Conservation (phyloP, 2,113 vertebrate species). For the Lontra canadensis region DNA sequence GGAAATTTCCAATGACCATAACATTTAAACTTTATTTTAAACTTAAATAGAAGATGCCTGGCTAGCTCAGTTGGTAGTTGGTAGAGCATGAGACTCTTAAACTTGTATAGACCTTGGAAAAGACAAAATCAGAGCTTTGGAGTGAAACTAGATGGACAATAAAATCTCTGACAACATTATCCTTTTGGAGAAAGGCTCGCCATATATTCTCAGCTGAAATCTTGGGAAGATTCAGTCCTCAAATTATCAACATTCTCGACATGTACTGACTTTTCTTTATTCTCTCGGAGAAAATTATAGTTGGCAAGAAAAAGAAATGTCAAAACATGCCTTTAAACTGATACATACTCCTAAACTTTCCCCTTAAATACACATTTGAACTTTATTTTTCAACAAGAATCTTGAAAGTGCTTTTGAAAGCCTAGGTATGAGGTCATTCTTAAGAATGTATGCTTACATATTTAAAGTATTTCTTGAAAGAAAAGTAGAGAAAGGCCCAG, state of each 20-base stretch:
- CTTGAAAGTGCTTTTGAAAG: conserved; percentile 47
- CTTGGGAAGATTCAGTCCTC: not conserved
- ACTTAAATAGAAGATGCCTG: conserved; percentile 48
- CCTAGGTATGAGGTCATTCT: not conserved
- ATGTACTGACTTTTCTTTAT: not conserved
- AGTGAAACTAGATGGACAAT: not conserved
- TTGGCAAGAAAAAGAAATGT: conserved; percentile 41
- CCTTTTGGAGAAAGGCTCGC: not conserved
- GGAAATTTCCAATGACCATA: not conserved
- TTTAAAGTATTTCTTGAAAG: conserved; percentile 2
- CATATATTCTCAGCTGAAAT: not conserved
- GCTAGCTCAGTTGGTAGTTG: conserved; percentile 86
- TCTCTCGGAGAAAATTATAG: conserved; percentile 35
- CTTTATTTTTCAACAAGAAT: conserved; percentile 45
- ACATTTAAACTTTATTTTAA: conserved; percentile 14
- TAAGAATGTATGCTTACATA: not conserved
- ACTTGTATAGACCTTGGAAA: not conserved
- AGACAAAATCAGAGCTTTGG: not conserved
- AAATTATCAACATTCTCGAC: conserved; percentile 25
- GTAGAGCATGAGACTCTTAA: conserved; percentile 86
- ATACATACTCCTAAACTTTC: not conserved
- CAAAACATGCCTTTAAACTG: conserved; percentile 31
- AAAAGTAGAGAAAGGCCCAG: not conserved
- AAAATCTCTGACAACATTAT: not conserved
- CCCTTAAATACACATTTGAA: conserved; percentile 4